Conservation (phyloP, 2,113 vertebrate genomes). For the Grammomys dolichurus region DNA sequence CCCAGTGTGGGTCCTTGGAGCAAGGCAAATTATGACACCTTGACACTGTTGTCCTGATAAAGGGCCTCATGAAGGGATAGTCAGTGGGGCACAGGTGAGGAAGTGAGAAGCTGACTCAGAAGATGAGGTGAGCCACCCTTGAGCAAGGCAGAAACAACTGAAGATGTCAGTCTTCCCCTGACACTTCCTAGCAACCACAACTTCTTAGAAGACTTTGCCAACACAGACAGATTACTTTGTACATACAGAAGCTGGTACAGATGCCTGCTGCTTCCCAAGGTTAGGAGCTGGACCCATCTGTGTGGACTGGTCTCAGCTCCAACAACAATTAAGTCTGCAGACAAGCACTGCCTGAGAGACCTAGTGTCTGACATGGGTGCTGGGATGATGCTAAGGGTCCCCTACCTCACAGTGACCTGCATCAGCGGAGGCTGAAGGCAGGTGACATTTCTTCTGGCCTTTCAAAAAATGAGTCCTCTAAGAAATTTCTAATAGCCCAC, state of each 20-base stretch:
- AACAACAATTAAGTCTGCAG: background rate
- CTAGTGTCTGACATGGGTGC: accelerated
- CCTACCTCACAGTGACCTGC: background rate
- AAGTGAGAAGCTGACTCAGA: too few species aligned
- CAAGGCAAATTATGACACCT: background rate
- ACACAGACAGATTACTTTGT: background rate
- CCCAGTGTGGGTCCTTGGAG: background rate
- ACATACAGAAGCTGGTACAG: background rate
- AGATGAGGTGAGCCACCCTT: background rate
- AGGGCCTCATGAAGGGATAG: background rate
- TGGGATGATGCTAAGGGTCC: background rate
- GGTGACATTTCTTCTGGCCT: background rate
- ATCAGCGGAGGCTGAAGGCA: background rate
- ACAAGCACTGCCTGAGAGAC: accelerated
- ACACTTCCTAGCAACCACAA: background rate
- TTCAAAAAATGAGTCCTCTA: background rate
- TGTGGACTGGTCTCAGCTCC: background rate
- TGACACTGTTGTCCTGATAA: background rate
- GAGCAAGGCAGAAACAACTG: background rate
- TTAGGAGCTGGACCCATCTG: background rate
- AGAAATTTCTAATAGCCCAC: background rate
- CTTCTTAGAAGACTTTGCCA: background rate
- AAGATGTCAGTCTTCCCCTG: background rate
- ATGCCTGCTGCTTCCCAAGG: background rate
- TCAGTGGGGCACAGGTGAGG: too few species aligned